These are phyloP conservation scores for Ascaphus truei DNA, from an alignment of 2,113 vertebrate genomes.

Conservation along the genomic window DNA sequence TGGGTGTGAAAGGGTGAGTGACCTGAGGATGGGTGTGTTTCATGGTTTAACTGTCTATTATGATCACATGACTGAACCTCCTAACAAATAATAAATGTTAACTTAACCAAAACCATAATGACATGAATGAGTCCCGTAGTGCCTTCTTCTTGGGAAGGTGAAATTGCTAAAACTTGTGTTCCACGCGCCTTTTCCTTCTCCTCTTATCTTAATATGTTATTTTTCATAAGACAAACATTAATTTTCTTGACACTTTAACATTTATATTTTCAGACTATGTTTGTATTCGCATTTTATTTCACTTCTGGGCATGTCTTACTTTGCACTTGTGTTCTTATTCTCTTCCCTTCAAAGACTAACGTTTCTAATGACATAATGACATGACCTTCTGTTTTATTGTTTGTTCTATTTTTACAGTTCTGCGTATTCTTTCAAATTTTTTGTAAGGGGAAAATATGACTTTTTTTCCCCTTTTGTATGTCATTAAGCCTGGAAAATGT, in stretches of 20 bases:
- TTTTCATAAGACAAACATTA: neutral
- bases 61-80: no score
- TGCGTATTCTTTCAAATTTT: slow-evolving; percentile 4
- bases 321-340: neutral
- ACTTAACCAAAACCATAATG: no score
- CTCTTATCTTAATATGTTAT: neutral
- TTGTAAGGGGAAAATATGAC: neutral
- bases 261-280: neutral
- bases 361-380: neutral
- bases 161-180: no score
- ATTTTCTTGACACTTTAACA: slow-evolving; percentile 1
- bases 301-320: neutral
- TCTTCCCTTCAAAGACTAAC: neutral
- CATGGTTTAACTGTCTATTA: no score
- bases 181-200: neutral
- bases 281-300: slow-evolving; percentile 15
- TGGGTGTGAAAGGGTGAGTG: no score
- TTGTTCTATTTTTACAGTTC: neutral
- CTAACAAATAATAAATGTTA: no score
- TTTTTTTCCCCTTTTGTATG: neutral
- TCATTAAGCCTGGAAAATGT: slow-evolving; percentile 6
- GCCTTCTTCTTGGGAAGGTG: no score
- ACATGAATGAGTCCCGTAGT: no score
- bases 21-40: no score
- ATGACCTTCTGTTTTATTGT: neutral